A percentile compares a stretch with the other conserved stretches of the same genome.
Conservation (phyloP, 2,113 vertebrate species). For the Aspiorhynchus laticeps region DNA sequence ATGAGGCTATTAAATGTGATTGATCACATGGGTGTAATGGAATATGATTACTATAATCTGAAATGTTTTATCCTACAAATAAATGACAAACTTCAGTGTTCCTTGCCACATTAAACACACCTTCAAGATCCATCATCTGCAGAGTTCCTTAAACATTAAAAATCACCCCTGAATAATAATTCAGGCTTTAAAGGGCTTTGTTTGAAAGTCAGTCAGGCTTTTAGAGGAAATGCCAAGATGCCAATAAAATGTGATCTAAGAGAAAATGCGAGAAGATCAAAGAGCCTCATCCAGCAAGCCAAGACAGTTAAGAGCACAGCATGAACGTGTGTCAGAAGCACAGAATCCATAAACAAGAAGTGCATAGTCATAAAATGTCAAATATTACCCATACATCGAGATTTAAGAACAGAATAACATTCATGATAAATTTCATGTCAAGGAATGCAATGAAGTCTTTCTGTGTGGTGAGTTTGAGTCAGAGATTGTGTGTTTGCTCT, state of each 20-base stretch:
- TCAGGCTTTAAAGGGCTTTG: background rate
- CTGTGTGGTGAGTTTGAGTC: background rate
- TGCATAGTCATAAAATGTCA: background rate
- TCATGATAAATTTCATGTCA: background rate
- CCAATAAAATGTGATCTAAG: conserved; percentile 7
- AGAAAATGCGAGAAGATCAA: conserved; percentile 4
- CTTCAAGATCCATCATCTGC: background rate
- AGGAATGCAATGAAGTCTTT: background rate
- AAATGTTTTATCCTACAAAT: too few relatives aligned
- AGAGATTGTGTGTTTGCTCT: background rate
- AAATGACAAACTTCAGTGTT: background rate
- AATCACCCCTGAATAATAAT: background rate
- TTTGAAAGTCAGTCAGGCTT: conserved; percentile 22
- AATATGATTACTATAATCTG: background rate
- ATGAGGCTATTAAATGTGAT: background rate
- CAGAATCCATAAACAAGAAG: background rate
- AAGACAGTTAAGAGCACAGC: conserved; percentile 19
- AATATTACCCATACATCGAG: background rate
- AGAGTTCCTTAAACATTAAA: background rate
- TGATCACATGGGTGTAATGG: background rate
- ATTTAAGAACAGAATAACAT: background rate
- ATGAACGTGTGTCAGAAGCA: conserved; percentile 9
- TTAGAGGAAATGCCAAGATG: conserved; percentile 23
- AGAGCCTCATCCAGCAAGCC: conserved; percentile 20
- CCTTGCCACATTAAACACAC: background rate